These are phyloP conservation scores for Pristiophorus japonicus DNA, from an alignment of 2,113 vertebrate genomes.

Conservation along the genomic window DNA sequence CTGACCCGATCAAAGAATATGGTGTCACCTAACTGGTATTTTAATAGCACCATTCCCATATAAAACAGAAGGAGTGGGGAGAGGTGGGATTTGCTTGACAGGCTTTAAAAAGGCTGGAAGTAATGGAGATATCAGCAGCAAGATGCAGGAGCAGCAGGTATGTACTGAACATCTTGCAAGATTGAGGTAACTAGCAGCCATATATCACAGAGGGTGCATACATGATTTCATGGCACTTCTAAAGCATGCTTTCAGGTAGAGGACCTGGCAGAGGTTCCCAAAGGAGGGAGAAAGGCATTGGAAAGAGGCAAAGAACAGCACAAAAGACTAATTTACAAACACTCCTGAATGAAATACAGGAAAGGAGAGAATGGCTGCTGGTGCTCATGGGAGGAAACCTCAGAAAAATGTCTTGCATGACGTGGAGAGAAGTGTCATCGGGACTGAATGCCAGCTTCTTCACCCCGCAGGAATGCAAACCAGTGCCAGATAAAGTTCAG, in stretches of 20 bases:
- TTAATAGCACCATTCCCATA: too few relatives aligned
- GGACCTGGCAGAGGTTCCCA: not conserved
- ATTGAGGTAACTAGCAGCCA: not conserved
- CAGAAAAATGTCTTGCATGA: not conserved
- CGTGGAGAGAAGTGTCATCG: not conserved
- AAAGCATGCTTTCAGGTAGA: not conserved
- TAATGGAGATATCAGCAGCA: too few relatives aligned
- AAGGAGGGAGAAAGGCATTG: not conserved
- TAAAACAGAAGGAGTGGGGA: not conserved
- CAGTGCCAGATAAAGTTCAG: not conserved
- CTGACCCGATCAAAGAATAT: not conserved
- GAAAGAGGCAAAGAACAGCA: not conserved
- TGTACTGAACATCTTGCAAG: not conserved
- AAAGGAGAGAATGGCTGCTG: not conserved
- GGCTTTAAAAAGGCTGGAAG: too few relatives aligned
- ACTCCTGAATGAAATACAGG: not conserved
- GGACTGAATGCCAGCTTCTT: not conserved
- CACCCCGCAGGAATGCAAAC: not conserved
- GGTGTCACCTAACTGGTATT: not conserved
- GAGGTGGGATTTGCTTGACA: too few relatives aligned
- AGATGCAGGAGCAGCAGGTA: not conserved
- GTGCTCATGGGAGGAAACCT: not conserved
- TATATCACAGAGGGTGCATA: not conserved
- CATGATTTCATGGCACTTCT: too few relatives aligned
- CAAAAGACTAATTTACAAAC: not conserved